Conservation (phyloP, 2,797 vertebrate genomes). For the Smutsia gigantea region DNA sequence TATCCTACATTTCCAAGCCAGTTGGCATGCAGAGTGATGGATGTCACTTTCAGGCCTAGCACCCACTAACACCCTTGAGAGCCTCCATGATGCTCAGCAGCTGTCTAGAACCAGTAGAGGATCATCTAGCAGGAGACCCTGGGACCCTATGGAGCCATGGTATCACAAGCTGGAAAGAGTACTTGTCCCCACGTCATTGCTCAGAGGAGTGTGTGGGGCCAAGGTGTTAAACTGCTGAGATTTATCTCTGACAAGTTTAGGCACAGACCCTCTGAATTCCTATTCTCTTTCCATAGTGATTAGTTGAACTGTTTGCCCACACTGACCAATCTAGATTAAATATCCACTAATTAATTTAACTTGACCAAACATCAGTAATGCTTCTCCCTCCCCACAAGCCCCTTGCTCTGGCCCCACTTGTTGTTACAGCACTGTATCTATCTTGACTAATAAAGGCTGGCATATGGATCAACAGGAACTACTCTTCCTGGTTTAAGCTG, state of each 20-base stretch:
- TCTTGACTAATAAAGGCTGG: background rate
- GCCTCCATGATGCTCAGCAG: background rate
- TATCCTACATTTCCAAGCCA: background rate
- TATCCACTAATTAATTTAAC: background rate
- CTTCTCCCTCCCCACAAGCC: background rate
- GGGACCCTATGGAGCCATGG: background rate
- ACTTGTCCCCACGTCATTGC: background rate
- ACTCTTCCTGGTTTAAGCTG: background rate
- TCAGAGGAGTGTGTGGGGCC: background rate
- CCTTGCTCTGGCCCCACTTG: background rate
- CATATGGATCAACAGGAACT: background rate
- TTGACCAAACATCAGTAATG: background rate
- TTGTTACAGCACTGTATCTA: background rate
- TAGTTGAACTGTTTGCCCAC: background rate
- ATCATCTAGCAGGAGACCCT: background rate
- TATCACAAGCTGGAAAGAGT: background rate
- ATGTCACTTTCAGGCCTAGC: background rate
- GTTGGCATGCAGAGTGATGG: background rate
- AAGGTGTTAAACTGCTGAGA: background rate
- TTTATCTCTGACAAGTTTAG: background rate
- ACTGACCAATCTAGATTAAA: background rate
- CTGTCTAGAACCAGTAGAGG: background rate
- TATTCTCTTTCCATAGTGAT: background rate
- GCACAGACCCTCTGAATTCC: background rate
- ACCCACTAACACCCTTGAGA: background rate